A percentile compares a stretch with the other conserved stretches of the same genome.
Evolutionary conservation across 2,797 vertebrate species (phyloP).

Genomic region (Heteromormyrus szaboi): DNA sequence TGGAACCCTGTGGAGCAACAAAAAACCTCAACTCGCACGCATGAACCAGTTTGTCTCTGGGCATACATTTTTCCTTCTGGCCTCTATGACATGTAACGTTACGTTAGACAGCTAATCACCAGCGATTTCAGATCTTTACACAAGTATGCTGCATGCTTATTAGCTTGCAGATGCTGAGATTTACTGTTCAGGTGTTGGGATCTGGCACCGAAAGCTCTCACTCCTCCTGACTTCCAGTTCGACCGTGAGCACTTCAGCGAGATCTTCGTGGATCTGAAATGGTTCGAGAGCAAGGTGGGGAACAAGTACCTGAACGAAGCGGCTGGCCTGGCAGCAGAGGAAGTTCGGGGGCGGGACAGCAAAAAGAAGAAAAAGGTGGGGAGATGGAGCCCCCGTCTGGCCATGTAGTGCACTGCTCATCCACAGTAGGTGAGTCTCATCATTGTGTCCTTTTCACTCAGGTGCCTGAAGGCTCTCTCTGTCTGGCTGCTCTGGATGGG

Average conservation of each 20-base stretch:
- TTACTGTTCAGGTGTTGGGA: background rate
- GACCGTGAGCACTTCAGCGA: conserved; percentile 95
- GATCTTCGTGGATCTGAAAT: conserved; percentile 95
- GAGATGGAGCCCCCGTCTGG: background rate
- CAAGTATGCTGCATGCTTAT: background rate
- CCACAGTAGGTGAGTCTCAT: background rate
- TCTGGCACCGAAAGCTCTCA: background rate
- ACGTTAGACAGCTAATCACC: background rate
- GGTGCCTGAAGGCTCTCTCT: conserved; percentile 63
- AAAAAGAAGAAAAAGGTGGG: conserved; percentile 63
- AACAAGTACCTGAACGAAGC: conserved; percentile 97
- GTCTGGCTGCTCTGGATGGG: conserved; percentile 71
- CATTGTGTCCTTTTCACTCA: conserved; percentile 35
- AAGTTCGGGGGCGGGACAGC: conserved; percentile 59
- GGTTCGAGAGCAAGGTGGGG: conserved; percentile 98
- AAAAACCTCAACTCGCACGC: too few relatives aligned
- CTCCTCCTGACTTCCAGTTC: conserved; percentile 66
- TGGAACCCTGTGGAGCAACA: background rate
- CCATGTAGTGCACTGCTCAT: background rate
- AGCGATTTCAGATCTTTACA: background rate
- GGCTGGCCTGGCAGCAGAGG: conserved; percentile 84
- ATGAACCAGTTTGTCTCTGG: background rate
- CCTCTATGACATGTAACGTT: background rate
- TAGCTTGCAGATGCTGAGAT: background rate
- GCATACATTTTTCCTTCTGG: background rate